Evolutionary conservation across 2,113 vertebrate genomes (phyloP), one percentile per base, ranked within the genome.

Genomic region (Dipodomys ordii): DNA sequence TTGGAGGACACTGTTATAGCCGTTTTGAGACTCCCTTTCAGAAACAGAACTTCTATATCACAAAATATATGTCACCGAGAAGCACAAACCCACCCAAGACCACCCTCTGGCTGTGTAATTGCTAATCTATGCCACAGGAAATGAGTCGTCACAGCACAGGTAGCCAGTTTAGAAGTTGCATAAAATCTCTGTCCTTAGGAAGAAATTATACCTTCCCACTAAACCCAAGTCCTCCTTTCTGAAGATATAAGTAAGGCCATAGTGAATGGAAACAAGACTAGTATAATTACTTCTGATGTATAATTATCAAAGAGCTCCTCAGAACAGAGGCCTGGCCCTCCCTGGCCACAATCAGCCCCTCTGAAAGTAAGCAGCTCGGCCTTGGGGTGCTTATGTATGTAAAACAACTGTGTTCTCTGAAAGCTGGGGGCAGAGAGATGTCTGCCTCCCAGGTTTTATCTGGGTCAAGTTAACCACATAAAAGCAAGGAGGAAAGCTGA

Each of bases 251-350:
- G 88, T 94, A 73, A 25, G 53, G 44, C 83, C 93, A 57, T 28
- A 46, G 57, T n/a, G 57, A 88, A n/a, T 4, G 0, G 27, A 93
- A 69, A 80, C 78, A 67, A 79, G 97, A 88, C 78, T 60, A 96
- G 95, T 90, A 83, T 93, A 97, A 97, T 90, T 96, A 93, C 83
- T 96, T 88, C 30, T 89, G n/a, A 7, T 32, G 88, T 97, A 77
- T 96, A 97, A 98, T 98, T 97, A 97, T 30, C 65, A 77, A 78
- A 94, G 91, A 96, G 91, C 88, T 39, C 92, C 97, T 27, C 44
- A 97, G 88, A 95, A 96, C 95, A 93, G 68, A 96, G 83, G 95
- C 97, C 32, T 72, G 93, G 94, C 57, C 93, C 97, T 93, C 83
- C 62, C 53, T 93, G 97, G 97, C 92, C 87, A 92, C 62, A 96